These are phyloP conservation scores for Polypterus senegalus DNA, from an alignment of 2,113 vertebrate genomes.

Conservation along the genomic window DNA sequence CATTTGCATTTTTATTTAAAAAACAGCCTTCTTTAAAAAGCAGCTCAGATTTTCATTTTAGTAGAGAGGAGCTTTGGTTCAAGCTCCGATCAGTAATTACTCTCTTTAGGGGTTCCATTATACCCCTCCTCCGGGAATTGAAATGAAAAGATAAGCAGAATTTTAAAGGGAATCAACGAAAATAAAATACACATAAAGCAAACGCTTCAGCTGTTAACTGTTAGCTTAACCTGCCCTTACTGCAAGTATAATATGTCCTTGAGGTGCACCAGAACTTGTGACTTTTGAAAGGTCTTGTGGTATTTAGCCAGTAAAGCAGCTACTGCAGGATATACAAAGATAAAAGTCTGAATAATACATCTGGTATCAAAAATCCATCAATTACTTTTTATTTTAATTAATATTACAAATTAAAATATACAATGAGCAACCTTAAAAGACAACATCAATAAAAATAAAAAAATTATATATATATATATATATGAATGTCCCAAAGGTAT, in stretches of 20 bases:
- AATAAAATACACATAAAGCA: conserved; percentile 45
- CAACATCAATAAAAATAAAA: no score
- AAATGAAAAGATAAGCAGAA: conserved; percentile 96
- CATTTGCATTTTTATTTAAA: conserved; percentile 95
- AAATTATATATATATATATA: no score
- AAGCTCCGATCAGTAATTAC: conserved; percentile 66
- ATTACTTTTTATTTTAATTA: no score
- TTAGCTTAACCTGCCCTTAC: conserved; percentile 43
- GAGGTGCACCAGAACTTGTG: not conserved
- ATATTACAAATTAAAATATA: no score
- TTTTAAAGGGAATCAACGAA: conserved; percentile 95
- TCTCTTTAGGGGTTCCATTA: conserved; percentile 88
- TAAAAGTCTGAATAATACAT: no score
- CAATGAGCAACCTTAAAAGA: no score
- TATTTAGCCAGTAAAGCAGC: no score
- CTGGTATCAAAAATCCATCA: no score
- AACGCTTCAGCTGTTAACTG: conserved; percentile 44
- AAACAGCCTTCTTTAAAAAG: conserved; percentile 76
- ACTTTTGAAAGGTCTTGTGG: no score
- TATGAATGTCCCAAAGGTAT: no score
- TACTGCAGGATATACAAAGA: no score
- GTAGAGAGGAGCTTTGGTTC: conserved; percentile 73
- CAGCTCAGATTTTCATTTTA: conserved; percentile 63
- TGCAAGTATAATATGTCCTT: conserved; percentile 33
- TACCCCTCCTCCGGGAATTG: conserved; percentile 65